Evolutionary conservation across 64 coral and sea anemone species (phyloP).

Genomic region (Porites australiensis): DNA sequence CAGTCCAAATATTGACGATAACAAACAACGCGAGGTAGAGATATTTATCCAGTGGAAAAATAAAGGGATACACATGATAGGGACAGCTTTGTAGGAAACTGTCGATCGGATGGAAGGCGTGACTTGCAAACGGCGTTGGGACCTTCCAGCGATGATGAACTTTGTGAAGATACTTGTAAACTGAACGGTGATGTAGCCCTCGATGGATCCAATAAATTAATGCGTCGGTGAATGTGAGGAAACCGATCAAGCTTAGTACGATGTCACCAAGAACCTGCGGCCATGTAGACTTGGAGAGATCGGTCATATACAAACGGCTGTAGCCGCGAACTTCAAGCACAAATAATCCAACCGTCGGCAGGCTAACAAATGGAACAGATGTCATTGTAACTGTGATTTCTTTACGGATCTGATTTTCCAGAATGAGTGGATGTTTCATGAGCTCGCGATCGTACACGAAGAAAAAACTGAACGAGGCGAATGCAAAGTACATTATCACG

Average conservation of each 20-base stretch:
- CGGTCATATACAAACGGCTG: slow-evolving; percentile 64
- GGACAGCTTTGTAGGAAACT: slow-evolving; percentile 90
- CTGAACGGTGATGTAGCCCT: slow-evolving; percentile 83
- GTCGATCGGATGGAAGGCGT: slow-evolving; percentile 96
- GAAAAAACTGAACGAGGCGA: slow-evolving; percentile 78
- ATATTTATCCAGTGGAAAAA: slow-evolving; percentile 88
- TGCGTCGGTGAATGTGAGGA: slow-evolving; percentile 88
- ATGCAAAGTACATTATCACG: slow-evolving; percentile 71
- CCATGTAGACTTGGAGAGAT: slow-evolving; percentile 7
- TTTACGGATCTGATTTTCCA: slow-evolving; percentile 84
- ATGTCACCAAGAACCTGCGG: slow-evolving; percentile 50
- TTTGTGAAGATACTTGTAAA: slow-evolving; percentile 94
- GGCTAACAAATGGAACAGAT: slow-evolving; percentile 79
- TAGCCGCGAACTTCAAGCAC: slow-evolving; percentile 83
- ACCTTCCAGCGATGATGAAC: slow-evolving; percentile 96
- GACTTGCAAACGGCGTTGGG: slow-evolving; percentile 94
- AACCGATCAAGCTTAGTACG: slow-evolving; percentile 41
- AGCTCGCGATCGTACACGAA: slow-evolving; percentile 78
- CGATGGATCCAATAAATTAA: slow-evolving; percentile 97
- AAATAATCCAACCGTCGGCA: slow-evolving; percentile 84
- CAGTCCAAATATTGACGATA: slow-evolving; percentile 95
- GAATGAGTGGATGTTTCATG: slow-evolving; percentile 80
- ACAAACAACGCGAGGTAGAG: slow-evolving; percentile 87
- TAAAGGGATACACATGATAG: slow-evolving; percentile 90
- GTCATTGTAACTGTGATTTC: slow-evolving; percentile 85